Conservation (phyloP, 1,140 invertebrate genomes). For the Lordiphosa clarofinis region DNA sequence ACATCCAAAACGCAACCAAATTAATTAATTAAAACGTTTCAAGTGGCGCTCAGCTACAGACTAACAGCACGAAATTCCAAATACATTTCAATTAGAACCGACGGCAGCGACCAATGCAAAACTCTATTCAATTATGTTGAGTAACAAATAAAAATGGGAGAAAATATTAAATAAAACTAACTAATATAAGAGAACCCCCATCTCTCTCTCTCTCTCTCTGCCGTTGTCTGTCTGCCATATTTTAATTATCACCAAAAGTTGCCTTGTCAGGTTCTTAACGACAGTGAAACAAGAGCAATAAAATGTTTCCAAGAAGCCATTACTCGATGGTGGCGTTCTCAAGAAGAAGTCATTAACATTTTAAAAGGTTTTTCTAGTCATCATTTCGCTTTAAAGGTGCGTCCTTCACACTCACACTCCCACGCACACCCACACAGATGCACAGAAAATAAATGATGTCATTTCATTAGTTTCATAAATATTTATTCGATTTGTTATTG, state of each 20-base stretch:
- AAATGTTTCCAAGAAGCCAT: conserved; percentile 46
- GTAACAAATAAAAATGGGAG: conserved; percentile 35
- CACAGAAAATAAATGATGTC: conserved; percentile 45
- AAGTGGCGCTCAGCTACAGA: conserved; percentile 24
- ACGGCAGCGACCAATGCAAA: conserved; percentile 40
- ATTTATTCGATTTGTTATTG: conserved; percentile 70
- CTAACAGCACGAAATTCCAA: conserved; percentile 25
- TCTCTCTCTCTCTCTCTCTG: background rate
- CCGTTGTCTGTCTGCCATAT: conserved; percentile 9
- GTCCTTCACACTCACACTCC: no score
- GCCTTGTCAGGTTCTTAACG: conserved; percentile 70
- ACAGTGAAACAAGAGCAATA: conserved; percentile 55
- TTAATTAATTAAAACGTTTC: conserved; percentile 71
- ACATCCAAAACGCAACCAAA: conserved; percentile 66
- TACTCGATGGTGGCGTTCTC: conserved; percentile 19
- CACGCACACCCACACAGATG: conserved; percentile 15
- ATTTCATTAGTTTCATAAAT: conserved; percentile 77
- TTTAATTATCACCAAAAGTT: conserved; percentile 52
- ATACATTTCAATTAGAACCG: conserved; percentile 51
- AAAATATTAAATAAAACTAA: background rate
- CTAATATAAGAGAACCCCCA: background rate
- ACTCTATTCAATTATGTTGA: conserved; percentile 47
- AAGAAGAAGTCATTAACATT: conserved; percentile 73
- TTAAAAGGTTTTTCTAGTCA: conserved; percentile 72
- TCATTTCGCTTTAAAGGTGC: conserved; percentile 38